Base-by-base conservation (phyloP, 2,888 invertebrate genomes). In the Agrochola litura region DNA sequence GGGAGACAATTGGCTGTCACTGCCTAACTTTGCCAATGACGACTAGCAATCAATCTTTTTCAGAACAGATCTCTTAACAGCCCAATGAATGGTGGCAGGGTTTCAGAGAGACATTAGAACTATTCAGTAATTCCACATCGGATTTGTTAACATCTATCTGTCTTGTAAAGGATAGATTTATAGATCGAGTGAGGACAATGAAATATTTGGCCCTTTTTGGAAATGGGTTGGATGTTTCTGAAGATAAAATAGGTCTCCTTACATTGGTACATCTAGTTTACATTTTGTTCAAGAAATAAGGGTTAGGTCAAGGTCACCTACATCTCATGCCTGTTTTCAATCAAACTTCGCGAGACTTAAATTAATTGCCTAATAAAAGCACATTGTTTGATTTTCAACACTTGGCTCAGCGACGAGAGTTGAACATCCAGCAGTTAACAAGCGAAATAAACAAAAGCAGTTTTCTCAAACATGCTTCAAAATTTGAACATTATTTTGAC, bases 11-110 rank as follows among this genome's bases (percentile, higher is more conserved):
- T 84, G 89, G 66, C 85, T 88, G 89, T 90, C 90, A 81, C 71
- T 19, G 75, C 73, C 88, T 75, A 88, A 91, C 84, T 90, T 91
- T 89, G 90, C 80, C 76, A 89, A 84, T 87, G 92, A 91, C 91
- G 87, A 89, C 37, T 56, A 68, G 81, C 81, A 65, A 93, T 93
- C 92, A 92, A 93, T 93, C 93, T 93, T 91, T 90, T 89, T 90
- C 90, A 90, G 86, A 84, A 84, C 72, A 79, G 82, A 88, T 83
- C 88, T 90, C 83, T 88, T 89, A 89, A 82, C 89, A 87, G 86
- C 78, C 83, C 85, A 89, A 85, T 88, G 90, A 88, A 88, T 91
- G 86, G 89, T 79, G 86, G 82, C 81, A 85, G 84, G 85, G 84
- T 75, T 84, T 89, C 84, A 74, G 72, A 83, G 79, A 83, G 90